Base-by-base conservation (phyloP, 2,797 vertebrate genomes). In the Microchirus variegatus region DNA sequence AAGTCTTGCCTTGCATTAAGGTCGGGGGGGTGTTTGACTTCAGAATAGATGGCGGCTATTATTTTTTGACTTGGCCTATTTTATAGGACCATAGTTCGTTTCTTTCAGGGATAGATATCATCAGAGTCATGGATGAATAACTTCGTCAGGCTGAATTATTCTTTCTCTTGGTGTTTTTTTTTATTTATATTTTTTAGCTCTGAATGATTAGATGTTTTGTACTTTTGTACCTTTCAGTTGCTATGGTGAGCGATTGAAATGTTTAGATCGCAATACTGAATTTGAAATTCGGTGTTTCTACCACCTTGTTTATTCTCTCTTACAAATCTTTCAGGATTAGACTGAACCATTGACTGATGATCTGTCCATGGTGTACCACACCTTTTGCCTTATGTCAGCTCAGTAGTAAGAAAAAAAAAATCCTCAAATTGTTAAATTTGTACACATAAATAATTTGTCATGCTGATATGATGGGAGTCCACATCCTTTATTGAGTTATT, bases 21-120 rank as follows among this genome's bases (percentile, higher is more conserved):
- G 53, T 75, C 19, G 1, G 10, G 37, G 37, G 1, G 40, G 37
- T 15, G 46, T 75, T 84, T 77, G 67, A 76, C 62, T 48, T 41
- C 35, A 26, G 52, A 59, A 60, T 43, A 65, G 48, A 73, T 55
- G 41, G 38, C 37, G 18, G 43, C 41, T 49, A 41, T 77, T 53
- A 56, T 62, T 68, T 68, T 22, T 62, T 57, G 48, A 64, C 73
- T 19, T 51, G 40, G 40, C 38, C 38, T 46, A 9, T 43, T 53
- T 70, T 52, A 42, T 53, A 46, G 31, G 56, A 43, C 18, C 37
- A n/a, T 52, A n/a, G 43, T 13, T 53, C 59, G 63, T 59, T 37
- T 62, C 14, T 70, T 64, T 62, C 2, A 53, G 46, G 53, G 19
- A 10, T 11, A 19, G n/a, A 51, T 58, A 35, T 67, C 42, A 41